Evolutionary conservation across 1,140 invertebrate genomes (phyloP).

Genomic region (Drosophila kikkawai): DNA sequence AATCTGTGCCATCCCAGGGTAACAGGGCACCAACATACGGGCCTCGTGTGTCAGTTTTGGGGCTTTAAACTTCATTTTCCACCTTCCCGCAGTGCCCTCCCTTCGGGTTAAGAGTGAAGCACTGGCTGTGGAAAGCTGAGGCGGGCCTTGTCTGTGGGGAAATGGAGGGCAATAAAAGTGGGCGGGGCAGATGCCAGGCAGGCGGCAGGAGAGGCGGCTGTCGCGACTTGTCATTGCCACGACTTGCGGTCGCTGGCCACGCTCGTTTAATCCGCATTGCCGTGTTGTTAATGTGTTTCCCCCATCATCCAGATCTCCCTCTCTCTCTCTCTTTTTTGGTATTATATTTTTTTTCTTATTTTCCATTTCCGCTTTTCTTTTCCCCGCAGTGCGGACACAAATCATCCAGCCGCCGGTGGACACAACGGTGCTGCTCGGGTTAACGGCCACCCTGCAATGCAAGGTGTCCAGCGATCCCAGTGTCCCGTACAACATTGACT

Average conservation of each 20-base stretch:
- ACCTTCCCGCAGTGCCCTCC: not conserved
- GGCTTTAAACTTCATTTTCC: conserved; percentile 64
- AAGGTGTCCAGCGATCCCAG: conserved; percentile 96
- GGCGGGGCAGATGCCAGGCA: conserved; percentile 8
- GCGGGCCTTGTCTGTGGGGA: not conserved
- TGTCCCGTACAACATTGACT: conserved; percentile 95
- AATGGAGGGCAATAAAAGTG: conserved; percentile 30
- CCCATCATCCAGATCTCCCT: not conserved
- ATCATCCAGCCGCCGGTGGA: conserved; percentile 96
- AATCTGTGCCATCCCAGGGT: not conserved
- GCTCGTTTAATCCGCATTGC: conserved; percentile 64
- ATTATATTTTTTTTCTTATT: conserved; percentile 2
- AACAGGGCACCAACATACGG: not conserved
- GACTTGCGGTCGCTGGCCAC: conserved; percentile 33
- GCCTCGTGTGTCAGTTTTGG: conserved; percentile 24
- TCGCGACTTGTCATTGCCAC: conserved; percentile 51
- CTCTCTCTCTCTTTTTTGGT: not conserved
- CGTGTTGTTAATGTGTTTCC: conserved; percentile 60
- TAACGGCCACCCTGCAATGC: conserved; percentile 96
- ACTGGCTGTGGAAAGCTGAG: not conserved
- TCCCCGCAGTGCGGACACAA: conserved; percentile 92
- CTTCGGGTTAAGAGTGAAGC: not conserved
- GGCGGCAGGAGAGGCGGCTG: conserved; percentile 12
- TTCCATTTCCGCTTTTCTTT: conserved; percentile 4
- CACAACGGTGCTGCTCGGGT: conserved; percentile 94